A percentile compares a stretch with the other conserved stretches of the same genome.
phyloP scores from a whole-genome alignment of 2,113 vertebrate genomes.

The Leptocoma aspasia region DNA sequence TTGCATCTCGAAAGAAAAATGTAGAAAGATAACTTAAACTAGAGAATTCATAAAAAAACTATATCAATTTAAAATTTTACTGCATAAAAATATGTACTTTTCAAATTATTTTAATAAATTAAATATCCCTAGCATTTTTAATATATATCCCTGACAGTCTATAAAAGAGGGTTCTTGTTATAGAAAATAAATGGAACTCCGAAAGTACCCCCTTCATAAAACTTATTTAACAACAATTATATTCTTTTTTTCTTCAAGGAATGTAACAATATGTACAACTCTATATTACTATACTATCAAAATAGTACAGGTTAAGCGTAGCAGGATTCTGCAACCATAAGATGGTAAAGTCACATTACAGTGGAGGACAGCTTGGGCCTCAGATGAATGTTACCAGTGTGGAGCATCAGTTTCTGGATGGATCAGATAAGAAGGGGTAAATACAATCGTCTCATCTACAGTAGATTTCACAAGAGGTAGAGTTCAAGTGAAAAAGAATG shows the following conservation, averaged over 20 bases:
- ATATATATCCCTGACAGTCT: constrained; percentile 81
- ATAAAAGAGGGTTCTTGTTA: constrained; percentile 80
- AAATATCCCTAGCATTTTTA: constrained; percentile 76
- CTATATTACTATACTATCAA: constrained; percentile 73
- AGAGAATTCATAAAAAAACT: constrained; percentile 72
- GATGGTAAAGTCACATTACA: constrained; percentile 66
- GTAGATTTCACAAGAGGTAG: constrained; percentile 92
- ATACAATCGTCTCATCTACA: constrained; percentile 78
- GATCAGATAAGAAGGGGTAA: constrained; percentile 61
- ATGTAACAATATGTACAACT: constrained; percentile 81
- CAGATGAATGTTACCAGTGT: constrained; percentile 25
- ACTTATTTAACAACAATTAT: constrained; percentile 76
- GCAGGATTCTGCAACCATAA: constrained; percentile 58
- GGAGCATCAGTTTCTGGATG: constrained; percentile 63
- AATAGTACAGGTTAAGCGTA: constrained; percentile 67
- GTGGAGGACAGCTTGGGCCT: constrained; percentile 60
- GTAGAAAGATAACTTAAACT: constrained; percentile 79
- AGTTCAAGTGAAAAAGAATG: constrained; percentile 69
- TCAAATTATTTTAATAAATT: constrained; percentile 84
- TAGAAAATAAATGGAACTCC: constrained; percentile 81
- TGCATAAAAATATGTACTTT: constrained; percentile 83
- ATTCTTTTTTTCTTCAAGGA: constrained; percentile 72
- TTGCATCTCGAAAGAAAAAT: constrained; percentile 75
- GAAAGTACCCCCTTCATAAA: constrained; percentile 81
- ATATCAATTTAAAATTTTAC: constrained; percentile 76